Base-by-base conservation (phyloP, 2,888 invertebrate species). In the Lathronympha strigana region DNA sequence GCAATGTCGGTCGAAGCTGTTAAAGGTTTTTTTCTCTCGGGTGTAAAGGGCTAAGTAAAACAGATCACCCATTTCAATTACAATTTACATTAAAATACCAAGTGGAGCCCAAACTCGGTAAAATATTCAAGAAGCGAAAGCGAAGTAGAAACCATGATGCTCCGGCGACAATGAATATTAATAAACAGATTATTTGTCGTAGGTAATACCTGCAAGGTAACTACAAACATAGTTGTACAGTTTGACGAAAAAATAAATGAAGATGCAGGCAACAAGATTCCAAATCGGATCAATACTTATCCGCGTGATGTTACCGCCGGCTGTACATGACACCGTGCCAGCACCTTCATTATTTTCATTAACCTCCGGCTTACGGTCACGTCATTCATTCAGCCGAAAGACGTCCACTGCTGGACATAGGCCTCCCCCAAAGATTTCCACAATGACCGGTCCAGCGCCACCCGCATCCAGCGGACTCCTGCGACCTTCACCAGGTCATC, bases 101-200 rank as follows among this genome's bases (percentile, higher is more conserved):
- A 15, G 33, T 3, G 31, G 33, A 45, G 4, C 43, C 23, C 23
- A 21, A 62, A 54, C 33, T 45, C 45, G 8, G 25, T 33, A 36
- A 54, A 45, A 54, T 62, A 54, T 53, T 45, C 61, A 45, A 45
- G 33, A 23, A 54, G 45, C 43, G 43, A 31, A 33, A 33, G n/a
- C 15, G 13, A 13, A 23, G 19, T 28, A 28, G 36, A 53, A 62
- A 54, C 61, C 47, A 55, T 57, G 31, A 57, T 49, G 57, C 55
- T 57, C 57, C 50, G 50, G 49, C 31, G 63, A 57, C 63, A 57
- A 63, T 63, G 49, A 63, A 63, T 57, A 55, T 63, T 63, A 63
- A 63, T 63, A 63, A 40, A 36, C 11, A 25, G 33, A 58, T 60
- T 60, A 47, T 23, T 6, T 49, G 15, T 23, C 55, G 47, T 45